Conservation (phyloP, 1,140 invertebrate genomes). For the Bombus pyrosoma region DNA sequence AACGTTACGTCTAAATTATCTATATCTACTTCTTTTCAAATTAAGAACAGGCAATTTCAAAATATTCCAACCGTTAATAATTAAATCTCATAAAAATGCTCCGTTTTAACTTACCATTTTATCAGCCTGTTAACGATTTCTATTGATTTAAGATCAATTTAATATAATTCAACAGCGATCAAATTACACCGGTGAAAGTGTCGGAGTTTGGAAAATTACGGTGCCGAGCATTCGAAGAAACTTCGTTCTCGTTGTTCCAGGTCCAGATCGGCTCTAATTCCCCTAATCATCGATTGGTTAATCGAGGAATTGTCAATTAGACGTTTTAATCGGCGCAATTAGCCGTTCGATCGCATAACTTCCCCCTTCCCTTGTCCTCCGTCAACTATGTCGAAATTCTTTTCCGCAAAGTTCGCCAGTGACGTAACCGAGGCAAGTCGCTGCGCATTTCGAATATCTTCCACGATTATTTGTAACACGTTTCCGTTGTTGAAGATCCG, state of each 20-base stretch:
- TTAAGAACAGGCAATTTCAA: neutral
- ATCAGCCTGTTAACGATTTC: neutral
- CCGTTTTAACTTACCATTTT: neutral
- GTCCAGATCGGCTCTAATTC: slow-evolving; percentile 12
- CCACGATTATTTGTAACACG: neutral
- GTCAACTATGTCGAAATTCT: slow-evolving; percentile 27
- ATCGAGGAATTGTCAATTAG: slow-evolving; percentile 53
- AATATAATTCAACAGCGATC: no score
- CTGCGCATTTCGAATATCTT: neutral
- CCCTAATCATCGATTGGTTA: slow-evolving; percentile 39
- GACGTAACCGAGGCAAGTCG: slow-evolving; percentile 1
- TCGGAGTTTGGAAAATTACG: neutral
- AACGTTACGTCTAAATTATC: neutral
- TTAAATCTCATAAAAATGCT: neutral
- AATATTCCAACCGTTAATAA: neutral
- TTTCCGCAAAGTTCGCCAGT: slow-evolving; percentile 21
- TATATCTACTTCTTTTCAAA: no score
- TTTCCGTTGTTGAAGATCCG: slow-evolving; percentile 47
- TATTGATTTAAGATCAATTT: neutral
- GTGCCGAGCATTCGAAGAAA: neutral
- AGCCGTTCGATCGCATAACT: slow-evolving; percentile 39
- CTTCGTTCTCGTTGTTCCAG: neutral
- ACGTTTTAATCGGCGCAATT: slow-evolving; percentile 59
- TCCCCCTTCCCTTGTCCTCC: neutral
- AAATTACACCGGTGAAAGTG: slow-evolving; percentile 13